phyloP scores from a whole-genome alignment of 2,888 invertebrate species.

The Nematopogon swammerdamellus region DNA sequence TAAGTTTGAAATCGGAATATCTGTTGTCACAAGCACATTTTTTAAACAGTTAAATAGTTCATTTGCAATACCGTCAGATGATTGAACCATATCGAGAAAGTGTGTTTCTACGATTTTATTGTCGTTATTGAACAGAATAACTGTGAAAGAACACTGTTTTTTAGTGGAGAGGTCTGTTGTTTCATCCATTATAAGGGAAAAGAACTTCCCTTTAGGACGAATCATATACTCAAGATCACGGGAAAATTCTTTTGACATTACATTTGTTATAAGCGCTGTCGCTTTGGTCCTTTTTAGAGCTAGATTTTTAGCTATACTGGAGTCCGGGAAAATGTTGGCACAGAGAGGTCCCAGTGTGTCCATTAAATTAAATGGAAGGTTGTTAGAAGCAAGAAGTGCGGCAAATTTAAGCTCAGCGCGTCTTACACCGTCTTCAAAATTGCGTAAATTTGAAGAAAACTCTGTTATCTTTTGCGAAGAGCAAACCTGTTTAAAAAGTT shows the following conservation, averaged over 20 bases:
- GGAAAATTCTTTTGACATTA: slow-evolving; percentile 1
- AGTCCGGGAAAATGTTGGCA: slow-evolving; percentile 4
- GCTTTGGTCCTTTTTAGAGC: slow-evolving; percentile 3
- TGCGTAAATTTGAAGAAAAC: background rate
- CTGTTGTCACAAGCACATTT: slow-evolving; percentile 10
- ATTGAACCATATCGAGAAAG: slow-evolving; percentile 15
- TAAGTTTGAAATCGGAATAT: slow-evolving; percentile 14
- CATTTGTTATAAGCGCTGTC: slow-evolving; percentile 2
- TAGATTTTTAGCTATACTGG: slow-evolving; percentile 3
- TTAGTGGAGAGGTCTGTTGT: slow-evolving; percentile 9
- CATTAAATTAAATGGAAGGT: slow-evolving; percentile 2
- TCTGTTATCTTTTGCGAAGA: no score
- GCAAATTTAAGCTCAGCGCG: slow-evolving; percentile 3
- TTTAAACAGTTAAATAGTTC: slow-evolving; percentile 9
- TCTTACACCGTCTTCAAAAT: background rate
- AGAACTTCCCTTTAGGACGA: slow-evolving; percentile 3
- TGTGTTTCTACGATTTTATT: slow-evolving; percentile 5
- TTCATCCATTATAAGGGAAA: slow-evolving; percentile 11
- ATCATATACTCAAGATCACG: background rate
- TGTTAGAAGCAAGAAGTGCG: slow-evolving; percentile 2
- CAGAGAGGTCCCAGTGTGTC: slow-evolving; percentile 1
- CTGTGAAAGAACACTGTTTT: slow-evolving; percentile 10
- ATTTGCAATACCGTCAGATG: slow-evolving; percentile 9
- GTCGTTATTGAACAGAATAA: slow-evolving; percentile 3
- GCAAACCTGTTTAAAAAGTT: background rate